A percentile compares a stretch with the other conserved stretches of the same genome.
These are phyloP conservation scores for Chalcis sispes DNA, from an alignment of 2,888 invertebrate genomes.

Conservation along the genomic window DNA sequence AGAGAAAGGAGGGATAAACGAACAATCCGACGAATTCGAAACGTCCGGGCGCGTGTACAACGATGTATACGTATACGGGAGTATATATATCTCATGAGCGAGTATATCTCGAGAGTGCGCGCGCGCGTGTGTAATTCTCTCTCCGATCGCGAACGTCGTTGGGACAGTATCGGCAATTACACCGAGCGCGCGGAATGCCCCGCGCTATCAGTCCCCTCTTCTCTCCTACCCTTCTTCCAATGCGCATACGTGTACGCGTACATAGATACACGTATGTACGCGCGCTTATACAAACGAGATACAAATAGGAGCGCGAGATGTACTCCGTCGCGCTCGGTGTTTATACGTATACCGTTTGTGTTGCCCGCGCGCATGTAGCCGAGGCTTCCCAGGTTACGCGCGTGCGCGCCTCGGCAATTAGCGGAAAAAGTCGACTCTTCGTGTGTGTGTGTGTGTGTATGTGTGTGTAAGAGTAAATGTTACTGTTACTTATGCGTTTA, in stretches of 20 bases:
- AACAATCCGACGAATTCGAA: slow-evolving; percentile 56
- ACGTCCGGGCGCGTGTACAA: slow-evolving; percentile 8
- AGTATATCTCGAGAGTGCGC: slow-evolving; percentile 51
- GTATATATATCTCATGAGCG: too few relatives aligned
- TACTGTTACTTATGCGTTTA: too few relatives aligned
- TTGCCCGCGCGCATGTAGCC: background rate
- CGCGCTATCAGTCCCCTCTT: too few relatives aligned
- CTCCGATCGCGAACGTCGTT: slow-evolving; percentile 17
- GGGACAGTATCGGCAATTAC: slow-evolving; percentile 44
- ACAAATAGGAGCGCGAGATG: slow-evolving; percentile 54
- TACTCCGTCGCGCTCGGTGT: too few relatives aligned
- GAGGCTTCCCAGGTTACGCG: too few relatives aligned
- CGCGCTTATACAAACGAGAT: slow-evolving; percentile 52
- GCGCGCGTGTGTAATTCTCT: slow-evolving; percentile 52
- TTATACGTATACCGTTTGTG: too few relatives aligned
- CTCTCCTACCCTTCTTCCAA: too few relatives aligned
- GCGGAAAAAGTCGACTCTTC: too few relatives aligned
- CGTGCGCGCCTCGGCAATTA: background rate
- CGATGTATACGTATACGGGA: too few relatives aligned
- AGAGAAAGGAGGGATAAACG: slow-evolving; percentile 47
- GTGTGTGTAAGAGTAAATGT: too few relatives aligned
- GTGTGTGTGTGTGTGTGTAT: too few relatives aligned
- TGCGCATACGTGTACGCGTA: too few relatives aligned
- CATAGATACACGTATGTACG: slow-evolving; percentile 28
- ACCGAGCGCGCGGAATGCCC: slow-evolving; percentile 22